Evolutionary conservation across 2,888 invertebrate species (phyloP), one percentile per base, ranked within the genome.

Genomic region (Archaeoteleia sp.): DNA sequence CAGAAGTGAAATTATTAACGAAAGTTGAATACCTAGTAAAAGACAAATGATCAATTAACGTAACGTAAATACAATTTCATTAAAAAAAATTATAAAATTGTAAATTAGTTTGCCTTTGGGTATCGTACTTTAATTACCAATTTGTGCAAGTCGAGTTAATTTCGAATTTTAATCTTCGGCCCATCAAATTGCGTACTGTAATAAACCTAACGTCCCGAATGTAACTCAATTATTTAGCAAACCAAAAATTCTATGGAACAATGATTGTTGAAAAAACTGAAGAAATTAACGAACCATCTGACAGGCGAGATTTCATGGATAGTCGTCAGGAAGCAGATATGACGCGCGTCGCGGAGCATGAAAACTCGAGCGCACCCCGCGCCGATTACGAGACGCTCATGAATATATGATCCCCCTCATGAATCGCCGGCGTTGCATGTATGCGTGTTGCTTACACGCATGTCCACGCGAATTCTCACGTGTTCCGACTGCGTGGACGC

Each of bases 261-360:
- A 67, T 67, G 55, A 29, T 49, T 15, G 45, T 23, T n/a, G n/a
- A n/a, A 48, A 57, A 54, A 61, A 48, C 34, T 45, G 35, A 58
- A 53, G 67, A 53, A 63, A 70, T 67, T 43, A 67, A 65, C 63
- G 61, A 63, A 49, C 60, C 62, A 55, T 69, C 62, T 43, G 63
- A 62, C 62, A 57, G 51, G 51, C 58, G 46, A 71, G 71, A 67
- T 68, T 66, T 61, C 49, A 62, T 55, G 71, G 58, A 58, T 58
- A 63, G 48, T 48, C 78, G 76, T 73, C 83, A 82, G 84, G 84
- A 84, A 84, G 80, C 79, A 82, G 81, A 83, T 84, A 83, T 84
- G 84, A 84, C 80, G 83, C 81, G 84, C 83, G 77, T 80, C 82
- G 77, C 82, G 79, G 73, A 84, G 83, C 83, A 78, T 84, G 84